phyloP scores from a whole-genome alignment of 2,888 invertebrate genomes.

The Osmoderma eremita region DNA sequence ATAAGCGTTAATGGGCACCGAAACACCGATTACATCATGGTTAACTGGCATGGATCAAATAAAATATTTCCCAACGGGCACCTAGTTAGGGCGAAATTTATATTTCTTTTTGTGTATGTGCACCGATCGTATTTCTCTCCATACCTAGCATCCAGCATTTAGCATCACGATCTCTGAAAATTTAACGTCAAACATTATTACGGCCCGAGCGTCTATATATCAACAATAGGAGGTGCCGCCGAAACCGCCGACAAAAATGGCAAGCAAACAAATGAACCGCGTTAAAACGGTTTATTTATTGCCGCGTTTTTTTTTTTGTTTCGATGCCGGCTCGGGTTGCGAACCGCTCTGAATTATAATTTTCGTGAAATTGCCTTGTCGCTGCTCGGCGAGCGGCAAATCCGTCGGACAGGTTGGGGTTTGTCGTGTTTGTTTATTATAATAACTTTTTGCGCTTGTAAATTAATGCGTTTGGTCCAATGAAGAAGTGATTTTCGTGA shows the following conservation, averaged over 20 bases:
- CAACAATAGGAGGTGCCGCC: constrained; percentile 15
- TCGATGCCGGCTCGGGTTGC: background rate
- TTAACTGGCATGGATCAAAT: too few species aligned
- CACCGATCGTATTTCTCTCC: too few species aligned
- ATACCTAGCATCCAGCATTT: too few species aligned
- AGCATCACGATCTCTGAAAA: constrained; percentile 13
- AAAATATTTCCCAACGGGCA: too few species aligned
- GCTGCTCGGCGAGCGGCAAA: background rate
- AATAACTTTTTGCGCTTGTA: background rate
- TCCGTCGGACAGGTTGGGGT: background rate
- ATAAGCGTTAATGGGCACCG: too few species aligned
- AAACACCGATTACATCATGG: too few species aligned
- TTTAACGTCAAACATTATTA: constrained; percentile 21
- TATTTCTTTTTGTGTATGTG: too few species aligned
- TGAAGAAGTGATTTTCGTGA: background rate
- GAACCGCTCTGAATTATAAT: constrained; percentile 20
- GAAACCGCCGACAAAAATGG: background rate
- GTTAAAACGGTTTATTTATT: constrained; percentile 27
- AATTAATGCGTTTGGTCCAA: background rate
- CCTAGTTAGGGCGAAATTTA: too few species aligned
- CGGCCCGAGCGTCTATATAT: background rate
- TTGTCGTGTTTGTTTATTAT: constrained; percentile 1
- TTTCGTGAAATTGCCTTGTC: constrained; percentile 15
- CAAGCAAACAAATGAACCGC: constrained; percentile 30
- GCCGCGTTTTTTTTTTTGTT: background rate